Evolutionary conservation across 2,113 vertebrate genomes (phyloP), one percentile per base, ranked within the genome.

Genomic region (Rynchops niger): DNA sequence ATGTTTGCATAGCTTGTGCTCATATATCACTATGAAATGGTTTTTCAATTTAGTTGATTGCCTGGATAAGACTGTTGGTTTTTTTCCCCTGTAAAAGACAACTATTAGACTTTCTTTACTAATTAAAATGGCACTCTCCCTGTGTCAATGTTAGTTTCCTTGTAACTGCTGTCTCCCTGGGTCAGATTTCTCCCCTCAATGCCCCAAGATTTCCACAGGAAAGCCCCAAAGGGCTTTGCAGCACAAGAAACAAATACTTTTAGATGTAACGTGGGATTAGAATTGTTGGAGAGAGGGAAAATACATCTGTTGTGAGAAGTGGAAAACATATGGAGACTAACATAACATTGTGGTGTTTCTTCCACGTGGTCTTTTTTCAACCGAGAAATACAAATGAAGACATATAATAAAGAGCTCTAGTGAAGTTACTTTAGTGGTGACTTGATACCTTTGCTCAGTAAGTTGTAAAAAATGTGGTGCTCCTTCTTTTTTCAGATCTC

Each of bases 41-140:
- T 91, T 85, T 97, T 91, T 87, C 67, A 72, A 10, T 85, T 71
- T 76, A 79, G n/a, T 45, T 77, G 86, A 95, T 89, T 89, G 53
- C 53, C 42, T 69, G 56, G 49, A 76, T 91, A 69, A 79, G 70
- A 62, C 73, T 49, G 27, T 74, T 58, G 45, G 0, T 1, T 40
- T 90, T 78, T 83, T 62, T 20, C 17, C 12, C 22, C 30, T 65
- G 45, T 55, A 87, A 91, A 89, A 67, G 34, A 84, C 43, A 92
- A 84, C 38, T 93, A 15, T 85, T 87, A 87, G 56, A 50, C 62
- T 85, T 74, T 13, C 65, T 94, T 92, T 77, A 95, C 85, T 91
- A 91, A 95, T 82, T 92, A 74, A 95, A 95, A 88, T 49, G 15
- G 19, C 74, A 56, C 11, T 89, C 10, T 82, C 65, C 25, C 61